phyloP scores from a whole-genome alignment of 1,140 invertebrate genomes.

The Dendroctonus ponderosae region DNA sequence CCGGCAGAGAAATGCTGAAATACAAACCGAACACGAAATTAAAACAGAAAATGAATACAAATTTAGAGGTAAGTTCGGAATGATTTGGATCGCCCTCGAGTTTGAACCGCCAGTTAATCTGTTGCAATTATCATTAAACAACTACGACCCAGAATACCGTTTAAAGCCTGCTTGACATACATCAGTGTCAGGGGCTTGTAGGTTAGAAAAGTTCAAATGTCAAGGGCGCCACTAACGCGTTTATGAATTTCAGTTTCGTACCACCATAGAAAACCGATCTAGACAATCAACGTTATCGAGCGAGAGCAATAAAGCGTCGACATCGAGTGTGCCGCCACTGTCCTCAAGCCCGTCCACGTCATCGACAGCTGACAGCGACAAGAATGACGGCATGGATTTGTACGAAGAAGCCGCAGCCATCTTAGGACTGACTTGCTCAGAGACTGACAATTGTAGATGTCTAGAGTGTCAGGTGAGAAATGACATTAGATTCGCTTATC shows the following conservation, averaged over 20 bases:
- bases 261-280: slow-evolving; percentile 27
- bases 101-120: too few relatives aligned
- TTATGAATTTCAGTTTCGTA: slow-evolving; percentile 23
- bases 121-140: too few relatives aligned
- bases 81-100: too few relatives aligned
- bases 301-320: slow-evolving; percentile 28
- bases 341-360: slow-evolving; percentile 11
- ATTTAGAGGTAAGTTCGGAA: slow-evolving; percentile 44
- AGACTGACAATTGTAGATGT: slow-evolving; percentile 60
- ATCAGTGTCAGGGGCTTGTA: too few relatives aligned
- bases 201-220: too few relatives aligned
- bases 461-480: slow-evolving; percentile 58
- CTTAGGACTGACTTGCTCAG: slow-evolving; percentile 57
- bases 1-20: slow-evolving; percentile 56
- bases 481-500: too few relatives aligned
- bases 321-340: slow-evolving; percentile 2
- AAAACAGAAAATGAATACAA: slow-evolving; percentile 48
- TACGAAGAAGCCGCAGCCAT: slow-evolving; percentile 60
- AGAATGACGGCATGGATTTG: slow-evolving; percentile 49
- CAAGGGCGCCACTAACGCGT: too few relatives aligned
- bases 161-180: too few relatives aligned
- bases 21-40: slow-evolving; percentile 52
- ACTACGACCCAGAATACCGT: too few relatives aligned
- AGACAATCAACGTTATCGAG: slow-evolving; percentile 25
- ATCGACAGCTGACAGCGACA: neutral